A percentile compares a stretch with the other conserved stretches of the same genome.
Conservation (phyloP, 2,888 invertebrate genomes). For the Nephrocerus scutellatus region DNA sequence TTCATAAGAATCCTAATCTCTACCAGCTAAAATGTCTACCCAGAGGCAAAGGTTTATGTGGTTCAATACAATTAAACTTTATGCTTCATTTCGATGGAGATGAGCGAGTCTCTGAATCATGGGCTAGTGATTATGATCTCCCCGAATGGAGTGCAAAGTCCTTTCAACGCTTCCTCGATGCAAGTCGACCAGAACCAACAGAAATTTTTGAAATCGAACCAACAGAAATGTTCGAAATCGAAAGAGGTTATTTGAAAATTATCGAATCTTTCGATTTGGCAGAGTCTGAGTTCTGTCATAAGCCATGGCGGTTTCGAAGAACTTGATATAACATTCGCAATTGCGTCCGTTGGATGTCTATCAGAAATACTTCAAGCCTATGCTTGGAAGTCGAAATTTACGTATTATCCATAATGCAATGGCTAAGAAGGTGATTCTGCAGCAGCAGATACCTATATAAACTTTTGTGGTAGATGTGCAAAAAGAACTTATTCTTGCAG, state of each 20-base stretch:
- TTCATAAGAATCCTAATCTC: constrained; percentile 18
- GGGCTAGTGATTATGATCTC: constrained; percentile 49
- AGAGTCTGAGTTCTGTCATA: constrained; percentile 43
- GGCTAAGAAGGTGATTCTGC: constrained; percentile 49
- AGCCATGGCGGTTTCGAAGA: constrained; percentile 49
- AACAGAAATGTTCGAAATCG: constrained; percentile 30
- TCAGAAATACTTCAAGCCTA: constrained; percentile 62
- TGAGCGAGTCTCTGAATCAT: constrained; percentile 64
- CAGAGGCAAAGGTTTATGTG: constrained; percentile 73
- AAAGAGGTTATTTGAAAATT: constrained; percentile 44
- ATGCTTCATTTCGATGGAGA: constrained; percentile 73
- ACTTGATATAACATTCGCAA: constrained; percentile 54
- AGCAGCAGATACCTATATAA: constrained; percentile 5
- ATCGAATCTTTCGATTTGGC: constrained; percentile 53
- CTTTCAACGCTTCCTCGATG: constrained; percentile 62
- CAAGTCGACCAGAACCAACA: constrained; percentile 34
- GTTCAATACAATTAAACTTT: constrained; percentile 77
- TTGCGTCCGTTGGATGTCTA: constrained; percentile 61
- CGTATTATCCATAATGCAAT: constrained; percentile 58
- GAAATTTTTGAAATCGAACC: background rate
- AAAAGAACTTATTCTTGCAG: constrained; percentile 66
- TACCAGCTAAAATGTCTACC: constrained; percentile 59
- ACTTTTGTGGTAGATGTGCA: constrained; percentile 55
- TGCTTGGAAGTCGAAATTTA: constrained; percentile 55
- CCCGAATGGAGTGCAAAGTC: constrained; percentile 61